phyloP scores from a whole-genome alignment of 2,888 invertebrate genomes.

The Eumerus sabulonum region DNA sequence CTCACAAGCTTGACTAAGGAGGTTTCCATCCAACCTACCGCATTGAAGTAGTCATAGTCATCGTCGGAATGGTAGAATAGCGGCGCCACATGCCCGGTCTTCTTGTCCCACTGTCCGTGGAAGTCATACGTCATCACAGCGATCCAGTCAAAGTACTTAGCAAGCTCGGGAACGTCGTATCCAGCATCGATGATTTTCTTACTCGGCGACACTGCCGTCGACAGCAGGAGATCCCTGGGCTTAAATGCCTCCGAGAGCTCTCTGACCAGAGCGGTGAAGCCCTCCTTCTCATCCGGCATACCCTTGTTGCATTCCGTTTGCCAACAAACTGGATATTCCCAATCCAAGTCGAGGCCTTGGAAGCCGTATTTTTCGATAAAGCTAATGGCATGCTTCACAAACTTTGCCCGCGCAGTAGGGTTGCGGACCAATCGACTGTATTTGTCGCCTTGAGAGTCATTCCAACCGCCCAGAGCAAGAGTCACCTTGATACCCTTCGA shows the following conservation, averaged over 20 bases:
- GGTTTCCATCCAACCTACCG: constrained; percentile 80
- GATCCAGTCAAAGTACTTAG: constrained; percentile 91
- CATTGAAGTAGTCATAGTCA: constrained; percentile 89
- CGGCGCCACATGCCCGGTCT: constrained; percentile 94
- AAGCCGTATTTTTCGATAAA: constrained; percentile 91
- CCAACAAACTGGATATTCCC: constrained; percentile 90
- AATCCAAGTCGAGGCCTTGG: constrained; percentile 96
- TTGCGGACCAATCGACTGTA: constrained; percentile 91
- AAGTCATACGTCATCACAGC: constrained; percentile 96
- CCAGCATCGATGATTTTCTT: constrained; percentile 92
- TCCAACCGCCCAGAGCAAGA: constrained; percentile 96
- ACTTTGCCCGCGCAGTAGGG: constrained; percentile 85
- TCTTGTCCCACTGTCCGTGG: constrained; percentile 95
- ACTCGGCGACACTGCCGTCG: constrained; percentile 92
- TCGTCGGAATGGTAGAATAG: constrained; percentile 90
- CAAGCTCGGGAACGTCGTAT: constrained; percentile 89
- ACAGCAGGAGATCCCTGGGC: constrained; percentile 85
- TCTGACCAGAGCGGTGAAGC: constrained; percentile 86
- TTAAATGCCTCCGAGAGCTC: constrained; percentile 86
- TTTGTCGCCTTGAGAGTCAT: constrained; percentile 94
- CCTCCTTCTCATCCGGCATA: constrained; percentile 89
- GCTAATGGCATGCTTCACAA: constrained; percentile 86
- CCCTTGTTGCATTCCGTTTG: constrained; percentile 92
- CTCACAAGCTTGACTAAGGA: neutral
- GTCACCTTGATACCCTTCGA: constrained; percentile 90